Conservation (phyloP, 2,113 vertebrate species). For the Apodemus speciosus region DNA sequence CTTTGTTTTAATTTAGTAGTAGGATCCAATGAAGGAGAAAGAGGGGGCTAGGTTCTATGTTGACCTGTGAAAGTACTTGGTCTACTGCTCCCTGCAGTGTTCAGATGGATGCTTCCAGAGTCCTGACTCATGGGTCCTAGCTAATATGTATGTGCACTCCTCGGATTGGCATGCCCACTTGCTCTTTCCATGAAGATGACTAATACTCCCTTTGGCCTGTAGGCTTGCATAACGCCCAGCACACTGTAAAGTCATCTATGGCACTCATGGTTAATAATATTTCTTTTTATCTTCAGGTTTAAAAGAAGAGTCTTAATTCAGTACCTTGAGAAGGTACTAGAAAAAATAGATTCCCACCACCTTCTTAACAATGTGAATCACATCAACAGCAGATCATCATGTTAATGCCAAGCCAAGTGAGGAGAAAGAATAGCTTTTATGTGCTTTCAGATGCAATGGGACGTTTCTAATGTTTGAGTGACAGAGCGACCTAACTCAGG, state of each 20-base stretch:
- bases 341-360: conserved; percentile 88
- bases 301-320: conserved; percentile 99
- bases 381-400: conserved; percentile 84
- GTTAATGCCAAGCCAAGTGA: conserved; percentile 85
- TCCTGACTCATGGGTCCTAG: background rate
- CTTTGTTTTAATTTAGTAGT: background rate
- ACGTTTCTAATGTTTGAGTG: conserved; percentile 77
- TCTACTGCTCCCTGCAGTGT: background rate
- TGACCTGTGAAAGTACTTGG: conserved; percentile 15
- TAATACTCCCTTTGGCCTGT: background rate
- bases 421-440: conserved; percentile 82
- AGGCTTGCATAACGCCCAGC: background rate
- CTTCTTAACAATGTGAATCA: conserved; percentile 85
- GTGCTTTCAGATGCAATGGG: conserved; percentile 79
- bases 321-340: conserved; percentile 93
- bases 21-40: background rate
- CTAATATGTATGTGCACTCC: background rate
- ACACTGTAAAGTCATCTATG: background rate
- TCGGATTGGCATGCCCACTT: background rate
- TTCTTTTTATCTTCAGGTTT: conserved; percentile 89
- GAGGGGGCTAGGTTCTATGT: background rate
- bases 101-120: background rate
- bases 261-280: conserved; percentile 35
- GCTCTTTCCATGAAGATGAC: background rate
- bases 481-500: conserved; percentile 80